Evolutionary conservation across 2,113 vertebrate genomes (phyloP), one percentile per base, ranked within the genome.

Genomic region (Actenoides hombroni): DNA sequence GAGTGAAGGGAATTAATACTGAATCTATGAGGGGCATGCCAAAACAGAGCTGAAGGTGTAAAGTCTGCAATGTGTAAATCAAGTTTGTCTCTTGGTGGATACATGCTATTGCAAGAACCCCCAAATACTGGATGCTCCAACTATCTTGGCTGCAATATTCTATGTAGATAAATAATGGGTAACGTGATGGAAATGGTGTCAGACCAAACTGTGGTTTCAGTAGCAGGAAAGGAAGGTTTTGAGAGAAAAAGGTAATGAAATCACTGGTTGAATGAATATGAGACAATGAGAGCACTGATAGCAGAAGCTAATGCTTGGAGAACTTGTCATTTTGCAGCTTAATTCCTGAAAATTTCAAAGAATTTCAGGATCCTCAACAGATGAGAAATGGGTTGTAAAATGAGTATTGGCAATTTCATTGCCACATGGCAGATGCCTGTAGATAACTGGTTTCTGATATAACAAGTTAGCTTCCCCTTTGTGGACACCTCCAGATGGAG

Each of bases 1-100:
- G 46, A 91, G 76, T 51, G 68, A 86, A 90, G 49, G 64, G 83
- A 84, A 75, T 86, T 40, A 94, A 70, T 90, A 73, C 80, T 80
- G 65, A 92, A 48, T 60, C 14, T 70, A 42, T 16, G 39, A 83
- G 31, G 42, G 26, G 42, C 54, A 56, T 78, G 71, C 68, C 76
- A 88, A 86, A 93, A 63, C 26, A 83, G 49, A 95, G 29, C 29
- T 40, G 64, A 88, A 77, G 51, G 60, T 51, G 21, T 86, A 39
- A 92, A 88, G 29, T 25, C 79, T 74, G 35, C 75, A 77, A 70
- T 4, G 7, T 26, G n/a, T 65, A 91, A 88, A 91, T 88, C n/a
- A 78, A 39, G 33, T 74, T 83, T 61, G 54, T 48, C 46, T 92
- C 21, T 88, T 42, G 31, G n/a, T 60, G 21, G 33, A 23, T 88